Base-by-base conservation (phyloP, 1,140 invertebrate genomes). In the Olivierus martensii region DNA sequence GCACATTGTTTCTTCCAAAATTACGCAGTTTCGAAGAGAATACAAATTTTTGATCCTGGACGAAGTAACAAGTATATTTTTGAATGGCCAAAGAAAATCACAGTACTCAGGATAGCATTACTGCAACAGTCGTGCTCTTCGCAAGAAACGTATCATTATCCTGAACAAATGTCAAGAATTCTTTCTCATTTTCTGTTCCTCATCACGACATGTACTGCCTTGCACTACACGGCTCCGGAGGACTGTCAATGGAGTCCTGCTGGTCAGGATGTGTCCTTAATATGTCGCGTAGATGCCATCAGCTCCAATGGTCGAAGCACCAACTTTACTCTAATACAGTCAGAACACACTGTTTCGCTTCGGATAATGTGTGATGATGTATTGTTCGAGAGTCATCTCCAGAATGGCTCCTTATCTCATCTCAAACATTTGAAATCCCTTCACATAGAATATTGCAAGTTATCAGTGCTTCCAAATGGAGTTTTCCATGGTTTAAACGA, bases 381-480 rank as follows among this genome's bases (percentile, higher is more conserved):
- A 18, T 53, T 57, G 15, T 51, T 55, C 38, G 59, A 63, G 48
- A 62, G 57, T 34, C 52, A 49, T 41, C 53, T 63, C 41, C 46
- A 52, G 39, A 58, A 62, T 50, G 75, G 79, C 46, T 82, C 83
- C 63, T 86, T 92, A 61, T 73, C 80, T 11, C 84, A 88, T 69
- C 70, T 87, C 44, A 74, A 75, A 42, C 75, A 79, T 46, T 69
- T 88, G 37, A 71, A 77, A 58, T 77, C 83, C 54, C 72, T 89
- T 14, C 70, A 75, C 44, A 75, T 89, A 53, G 83, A 86, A 60
- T 77, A 78, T 61, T 89, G 86, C 67, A 85, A 85, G 69, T 79
- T 88, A 60, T 74, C 79, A 11, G 75, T 79, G 62, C 72, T 89
- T 55, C 81, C 83, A 11, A 71, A 75, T 36, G 75, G 75, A 42